Evolutionary conservation across 2,888 invertebrate species (phyloP), one percentile per base, ranked within the genome.

Genomic region (Oeneis ivallda): DNA sequence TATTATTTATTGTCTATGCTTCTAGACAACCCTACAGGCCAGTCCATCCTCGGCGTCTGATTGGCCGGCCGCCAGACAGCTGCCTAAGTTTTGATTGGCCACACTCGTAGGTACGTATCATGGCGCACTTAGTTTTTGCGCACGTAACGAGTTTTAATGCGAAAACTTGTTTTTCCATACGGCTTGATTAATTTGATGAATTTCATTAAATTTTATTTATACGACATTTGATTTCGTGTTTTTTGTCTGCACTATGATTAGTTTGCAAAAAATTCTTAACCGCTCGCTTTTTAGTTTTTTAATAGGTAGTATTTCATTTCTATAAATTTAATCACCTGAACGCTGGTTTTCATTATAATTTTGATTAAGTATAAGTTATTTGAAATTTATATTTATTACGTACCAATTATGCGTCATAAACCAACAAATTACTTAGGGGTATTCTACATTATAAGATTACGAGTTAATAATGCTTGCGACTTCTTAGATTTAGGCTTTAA

Each of bases 41-140:
- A 60, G 50, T 37, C 60, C 39, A 49, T 60, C 60, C 49, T 56
- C 45, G 15, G 58, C 45, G 19, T 60, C 37, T 47, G 59, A 64
- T 64, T 65, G 65, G 65, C 65, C 41, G 61, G 13, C 41, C 49
- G 65, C 65, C 65, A 62, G 56, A n/a, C 65, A 65, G 61, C 65
- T 62, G 65, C 61, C 43, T 60, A 53, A 64, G 53, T 53, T 60
- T 60, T 60, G 64, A 64, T 64, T 64, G 64, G 64, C 37, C 64
- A 39, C 9, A 0, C 4, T 13, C 1, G 59, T 64, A 64, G 59
- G 59, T 64, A 26, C 26, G 26, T 26, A 64, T 45, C n/a, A 59
- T 53, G 37, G 15, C 52, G 34, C 26, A 64, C 52, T 56, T 47
- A 56, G 64, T 64, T 64, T 64, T 60, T 64, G 64, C 52, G 52